Base-by-base conservation (phyloP, 2,797 vertebrate genomes). In the Benthosema pterotum region DNA sequence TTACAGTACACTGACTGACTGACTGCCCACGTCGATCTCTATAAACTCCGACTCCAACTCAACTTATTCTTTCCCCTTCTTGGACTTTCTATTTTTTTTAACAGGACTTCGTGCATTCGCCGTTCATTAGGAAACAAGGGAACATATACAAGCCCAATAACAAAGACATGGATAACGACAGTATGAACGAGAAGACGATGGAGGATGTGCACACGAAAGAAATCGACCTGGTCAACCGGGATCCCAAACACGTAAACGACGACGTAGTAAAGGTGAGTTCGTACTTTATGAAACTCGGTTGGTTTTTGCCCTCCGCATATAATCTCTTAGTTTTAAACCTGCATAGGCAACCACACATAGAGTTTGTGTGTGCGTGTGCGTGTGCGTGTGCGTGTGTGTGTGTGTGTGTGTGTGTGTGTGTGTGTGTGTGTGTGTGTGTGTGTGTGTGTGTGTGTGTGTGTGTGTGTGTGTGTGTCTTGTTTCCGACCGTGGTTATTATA, bases 91-190 rank as follows among this genome's bases (percentile, higher is more conserved):
- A 9, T 38, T 46, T 65, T 9, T 38, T 38, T 46, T 65, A 53
- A 52, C 90, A 98, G 97, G 95, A 95, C 84, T 95, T 95, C 87
- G 83, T 94, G 67, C 96, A 96, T 74, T 91, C 96, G 11, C 94
- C 94, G 50, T 97, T 97, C 88, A 90, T 96, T 81, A 90, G 97
- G 88, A 96, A 99, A 71, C 95, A 99, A 87, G 97, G 97, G 79
- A 99, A 99, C 91, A 99, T 99, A 83, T 98, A 98, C 89, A 98
- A 97, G 78, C 97, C 97, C 42, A 97, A 99, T 89, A 99, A 99
- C 91, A 98, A 96, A 90, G 92, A 91, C 83, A 98, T 99, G 96
- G 95, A 96, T 72, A 97, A 95, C 83, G 96, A 98, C 48, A 94
- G 90, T 59, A 57, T 95, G 79, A 93, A 91, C 83, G 96, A 97